phyloP scores from a whole-genome alignment of 2,797 vertebrate genomes.

The Phyllotis vaccarum region DNA sequence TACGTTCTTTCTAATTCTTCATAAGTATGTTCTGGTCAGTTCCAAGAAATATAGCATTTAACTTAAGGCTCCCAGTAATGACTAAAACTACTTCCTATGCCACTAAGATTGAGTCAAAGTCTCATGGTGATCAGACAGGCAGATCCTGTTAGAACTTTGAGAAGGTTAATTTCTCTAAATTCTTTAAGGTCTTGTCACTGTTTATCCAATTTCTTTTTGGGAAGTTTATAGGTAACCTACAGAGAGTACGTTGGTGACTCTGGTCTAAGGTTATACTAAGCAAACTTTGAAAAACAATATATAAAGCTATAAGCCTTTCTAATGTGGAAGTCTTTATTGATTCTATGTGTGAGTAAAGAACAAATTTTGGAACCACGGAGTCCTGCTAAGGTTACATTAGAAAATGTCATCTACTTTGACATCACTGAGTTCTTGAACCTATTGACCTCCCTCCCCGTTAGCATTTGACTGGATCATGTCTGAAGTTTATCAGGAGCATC shows the following conservation, averaged over 20 bases:
- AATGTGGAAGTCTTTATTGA: not conserved
- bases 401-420: slow-evolving; percentile 23
- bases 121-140: not conserved
- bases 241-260: not conserved
- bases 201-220: not conserved
- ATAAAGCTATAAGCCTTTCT: not conserved
- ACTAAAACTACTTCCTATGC: slow-evolving; percentile 56
- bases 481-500: not conserved
- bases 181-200: not conserved
- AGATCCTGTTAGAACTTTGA: not conserved
- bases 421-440: not conserved
- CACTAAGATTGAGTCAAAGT: not conserved
- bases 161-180: not conserved
- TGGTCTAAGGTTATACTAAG: slow-evolving; percentile 16
- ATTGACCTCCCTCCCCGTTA: not conserved
- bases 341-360: not conserved
- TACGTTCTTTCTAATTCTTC: not conserved
- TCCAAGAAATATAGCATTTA: slow-evolving; percentile 43
- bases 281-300: not conserved
- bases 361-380: slow-evolving; percentile 1
- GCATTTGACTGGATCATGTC: not conserved
- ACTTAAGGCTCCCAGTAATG: slow-evolving; percentile 21
- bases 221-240: not conserved
- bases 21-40: not conserved
- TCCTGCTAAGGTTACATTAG: not conserved